Evolutionary conservation across 2,888 invertebrate species (phyloP), one percentile per base, ranked within the genome.

Genomic region (Spialia ferax): DNA sequence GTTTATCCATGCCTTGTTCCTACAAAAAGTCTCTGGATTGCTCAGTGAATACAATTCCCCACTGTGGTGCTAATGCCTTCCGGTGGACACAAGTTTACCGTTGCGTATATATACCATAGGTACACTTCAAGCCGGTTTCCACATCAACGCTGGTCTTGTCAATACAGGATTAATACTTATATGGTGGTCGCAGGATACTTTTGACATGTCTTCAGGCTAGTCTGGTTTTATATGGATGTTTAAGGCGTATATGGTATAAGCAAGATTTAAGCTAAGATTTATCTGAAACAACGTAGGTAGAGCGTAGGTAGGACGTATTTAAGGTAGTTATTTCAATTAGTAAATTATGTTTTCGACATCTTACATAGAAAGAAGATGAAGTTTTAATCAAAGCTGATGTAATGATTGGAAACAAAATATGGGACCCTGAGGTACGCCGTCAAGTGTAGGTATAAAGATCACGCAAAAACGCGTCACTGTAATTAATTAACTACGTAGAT

Each of bases 31-130:
- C 32, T 52, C 22, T 35, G 22, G 38, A 35, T 50, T 20, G 22
- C 50, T 35, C 32, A 20, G n/a, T n/a, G 38, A 42, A 32, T 32
- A 32, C 18, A 42, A 42, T 60, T 60, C 45, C 26, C 45, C 11
- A 29, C 18, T 6, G 50, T 2, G 35, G 61, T 50, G 65, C 65
- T 59, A 65, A 85, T 81, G 80, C 73, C 84, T 85, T 89, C 89
- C 88, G 85, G 86, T 77, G 77, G 74, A 78, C 85, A 82, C 78
- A 82, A 79, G 79, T 82, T 63, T 82, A 84, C 85, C 85, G 85
- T 84, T 85, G 76, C 74, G 69, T 73, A 73, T 73, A 70, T 38
- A 65, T 69, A 69, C 69, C 64, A 63, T 55, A 62, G 55, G 45
- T 18, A 45, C 45, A 45, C 68, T 72, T 50, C 50, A 22, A 62